Evolutionary conservation across 2,797 vertebrate genomes (phyloP), one percentile per base, ranked within the genome.

Genomic region (Smutsia gigantea): DNA sequence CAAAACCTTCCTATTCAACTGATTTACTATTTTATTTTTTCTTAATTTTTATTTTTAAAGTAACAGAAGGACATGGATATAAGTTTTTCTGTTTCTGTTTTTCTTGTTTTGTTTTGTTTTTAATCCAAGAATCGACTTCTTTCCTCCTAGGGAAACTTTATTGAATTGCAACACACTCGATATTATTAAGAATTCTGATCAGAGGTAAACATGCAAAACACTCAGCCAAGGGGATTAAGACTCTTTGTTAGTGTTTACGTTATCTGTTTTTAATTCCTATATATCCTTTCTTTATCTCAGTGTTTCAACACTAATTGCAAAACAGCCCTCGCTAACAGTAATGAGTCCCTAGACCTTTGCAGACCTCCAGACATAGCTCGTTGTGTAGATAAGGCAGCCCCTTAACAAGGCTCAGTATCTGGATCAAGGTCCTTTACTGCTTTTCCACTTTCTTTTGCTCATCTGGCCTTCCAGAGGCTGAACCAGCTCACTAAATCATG

Each of bases 241-340:
- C 74, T 97, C 97, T 98, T 98, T 98, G 97, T 97, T 98, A 97
- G 96, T 95, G 96, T 98, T 98, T 97, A 97, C 63, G 49, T 98
- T 98, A 98, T 98, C 98, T 98, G 94, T 95, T 97, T 95, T 98
- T 97, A 98, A 97, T 97, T 98, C 97, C 97, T 97, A 97, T 97
- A 98, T 92, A 97, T 96, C 97, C 96, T 92, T 84, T 93, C 98
- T 98, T 98, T 98, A 98, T 98, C 97, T 85, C 97, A 31, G 95
- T 94, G 97, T 95, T 98, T 96, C 98, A 98, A 97, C 89, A 87
- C 97, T 98, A 98, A 98, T 95, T 98, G 98, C 97, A 95, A 97
- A 97, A 97, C 97, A 96, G 96, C 66, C 91, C 92, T 89, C 95
- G 77, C 69, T 14, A 89, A 84, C 88, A 72, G 93, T 96, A 98